Evolutionary conservation across 1,140 invertebrate species (phyloP), one percentile per base, ranked within the genome.

Genomic region (Metaphire vulgaris): DNA sequence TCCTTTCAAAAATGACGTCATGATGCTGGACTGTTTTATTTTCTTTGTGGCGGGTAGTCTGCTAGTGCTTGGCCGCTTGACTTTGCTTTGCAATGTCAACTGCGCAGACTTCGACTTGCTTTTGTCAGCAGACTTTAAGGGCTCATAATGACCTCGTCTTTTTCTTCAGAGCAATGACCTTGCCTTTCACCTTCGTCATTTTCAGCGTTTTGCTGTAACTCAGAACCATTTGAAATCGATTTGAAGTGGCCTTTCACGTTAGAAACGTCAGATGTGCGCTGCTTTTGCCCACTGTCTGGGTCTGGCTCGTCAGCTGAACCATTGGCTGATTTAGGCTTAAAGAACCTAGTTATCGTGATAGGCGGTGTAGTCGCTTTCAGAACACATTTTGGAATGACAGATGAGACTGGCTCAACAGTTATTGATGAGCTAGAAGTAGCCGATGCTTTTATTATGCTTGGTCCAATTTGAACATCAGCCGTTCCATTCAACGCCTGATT

Each of bases 261-360:
- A n/a, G n/a, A n/a, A n/a, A n/a, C n/a, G n/a, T n/a, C n/a, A n/a
- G n/a, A n/a, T n/a, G n/a, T n/a, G n/a, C n/a, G n/a, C n/a, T n/a
- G n/a, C n/a, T n/a, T n/a, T n/a, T n/a, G n/a, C n/a, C n/a, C n/a
- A n/a, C n/a, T n/a, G n/a, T n/a, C n/a, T n/a, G n/a, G n/a, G n/a
- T n/a, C n/a, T n/a, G n/a, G n/a, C n/a, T n/a, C n/a, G n/a, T n/a
- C n/a, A n/a, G n/a, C n/a, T n/a, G n/a, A n/a, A n/a, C n/a, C n/a
- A n/a, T 28, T 74, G 15, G 77, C 72, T 33, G 21, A 21, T 33
- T 76, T 56, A 0, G 82, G 76, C 80, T 83, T 83, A 74, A 85
- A 85, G 75, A 83, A 85, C 32, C 76, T 82, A 75, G 80, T 81
- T 16, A 85, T 81, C 6, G 83, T 85, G 1, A 84, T 77, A 30